Base-by-base conservation (phyloP, 2,113 vertebrate genomes). In the Asarcornis scutulata region DNA sequence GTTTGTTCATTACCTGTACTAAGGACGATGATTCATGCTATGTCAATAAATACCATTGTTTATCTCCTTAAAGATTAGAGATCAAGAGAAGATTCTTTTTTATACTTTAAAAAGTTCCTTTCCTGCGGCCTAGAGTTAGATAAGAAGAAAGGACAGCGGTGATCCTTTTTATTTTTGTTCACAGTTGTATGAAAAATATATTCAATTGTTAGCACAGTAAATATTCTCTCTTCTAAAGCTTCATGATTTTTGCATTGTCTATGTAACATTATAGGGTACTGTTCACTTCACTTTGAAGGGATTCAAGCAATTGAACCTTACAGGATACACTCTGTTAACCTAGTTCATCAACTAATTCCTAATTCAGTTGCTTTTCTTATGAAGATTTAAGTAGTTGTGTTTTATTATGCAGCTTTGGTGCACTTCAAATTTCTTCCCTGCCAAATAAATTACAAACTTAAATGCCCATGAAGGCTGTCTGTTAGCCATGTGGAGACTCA, bases 21-120 rank as follows among this genome's bases (percentile, higher is more conserved):
- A 81, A 88, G 73, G n/a, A 74, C 90, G 60, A 67, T 93, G 23
- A 94, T 67, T 95, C 64, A 86, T 77, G 31, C 36, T 52, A 2
- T 6, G 3, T 88, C 82, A 88, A 86, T 77, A 62, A 77, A 44
- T 83, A 27, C 67, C 8, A 10, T 62, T 93, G 2, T 85, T 89
- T 82, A 56, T 69, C 59, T 85, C 48, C 56, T 88, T 66, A 12
- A 83, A 58, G 83, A 69, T 86, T 60, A 80, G 36, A 80, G 17
- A 85, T 76, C 48, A 83, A 80, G 34, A 42, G 29, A 53, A 88
- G 38, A 66, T 73, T 67, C 34, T 73, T 4, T 69, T 76, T 74
- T 66, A 40, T 71, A 38, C 52, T 17, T 83, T 10, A 18, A 3
- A 62, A 60, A 83, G 40, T 50, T 91, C 31, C 29, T 80, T 27